Conservation (phyloP, 1,140 invertebrate genomes). For the Dendrolimus punctatus region DNA sequence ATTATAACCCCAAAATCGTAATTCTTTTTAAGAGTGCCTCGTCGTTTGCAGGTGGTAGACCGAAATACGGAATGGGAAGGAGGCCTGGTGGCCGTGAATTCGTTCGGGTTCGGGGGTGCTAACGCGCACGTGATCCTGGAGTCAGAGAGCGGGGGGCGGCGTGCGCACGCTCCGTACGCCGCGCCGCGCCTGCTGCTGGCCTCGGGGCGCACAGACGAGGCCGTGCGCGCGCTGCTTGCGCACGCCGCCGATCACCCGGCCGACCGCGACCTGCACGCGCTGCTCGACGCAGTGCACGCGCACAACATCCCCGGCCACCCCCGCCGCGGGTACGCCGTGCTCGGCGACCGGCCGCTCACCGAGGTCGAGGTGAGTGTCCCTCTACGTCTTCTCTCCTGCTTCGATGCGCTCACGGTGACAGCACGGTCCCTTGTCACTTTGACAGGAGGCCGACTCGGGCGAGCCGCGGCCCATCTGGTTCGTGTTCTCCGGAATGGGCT, state of each 20-base stretch:
- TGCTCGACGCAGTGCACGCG: slow-evolving; percentile 84
- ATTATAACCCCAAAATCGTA: too few species aligned
- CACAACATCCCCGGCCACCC: slow-evolving; percentile 79
- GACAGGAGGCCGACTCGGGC: slow-evolving; percentile 36
- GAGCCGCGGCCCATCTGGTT: slow-evolving; percentile 91
- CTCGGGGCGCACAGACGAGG: slow-evolving; percentile 89
- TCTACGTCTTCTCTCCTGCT: not conserved
- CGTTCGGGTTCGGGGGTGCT: slow-evolving; percentile 97
- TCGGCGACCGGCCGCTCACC: slow-evolving; percentile 56
- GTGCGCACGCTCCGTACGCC: slow-evolving; percentile 25
- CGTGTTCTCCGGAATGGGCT: slow-evolving; percentile 97
- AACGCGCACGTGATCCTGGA: slow-evolving; percentile 94
- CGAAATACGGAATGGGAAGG: slow-evolving; percentile 87
- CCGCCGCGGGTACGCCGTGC: slow-evolving; percentile 84
- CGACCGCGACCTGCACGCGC: slow-evolving; percentile 84
- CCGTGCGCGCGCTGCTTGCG: slow-evolving; percentile 79
- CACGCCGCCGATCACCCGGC: slow-evolving; percentile 73
- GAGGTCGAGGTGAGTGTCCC: slow-evolving; percentile 61
- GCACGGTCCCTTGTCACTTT: not conserved
- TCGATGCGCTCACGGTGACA: not conserved
- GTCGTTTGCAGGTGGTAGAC: slow-evolving; percentile 78
- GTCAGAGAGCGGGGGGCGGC: slow-evolving; percentile 71
- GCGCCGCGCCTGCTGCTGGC: slow-evolving; percentile 83
- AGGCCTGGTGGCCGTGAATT: slow-evolving; percentile 91
- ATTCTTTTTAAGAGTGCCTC: not conserved